These are phyloP conservation scores for Gasterosteus nipponicus DNA, from an alignment of 2,113 vertebrate genomes.

Conservation along the genomic window DNA sequence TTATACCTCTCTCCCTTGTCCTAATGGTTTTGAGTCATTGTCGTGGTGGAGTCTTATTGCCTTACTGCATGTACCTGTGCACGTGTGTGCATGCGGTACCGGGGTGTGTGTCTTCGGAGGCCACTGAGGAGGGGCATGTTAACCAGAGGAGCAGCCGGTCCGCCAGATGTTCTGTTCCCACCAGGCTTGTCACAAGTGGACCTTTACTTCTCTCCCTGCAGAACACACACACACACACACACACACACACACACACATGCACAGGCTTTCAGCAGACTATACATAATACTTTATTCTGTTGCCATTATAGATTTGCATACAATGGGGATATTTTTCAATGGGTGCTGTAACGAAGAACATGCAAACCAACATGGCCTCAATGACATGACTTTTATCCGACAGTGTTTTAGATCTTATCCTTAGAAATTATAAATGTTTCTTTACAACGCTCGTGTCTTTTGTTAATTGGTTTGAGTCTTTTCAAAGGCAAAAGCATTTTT, in stretches of 20 bases:
- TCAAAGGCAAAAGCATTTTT: constrained; percentile 24
- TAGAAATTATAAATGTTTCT: constrained; percentile 14
- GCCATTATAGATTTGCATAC: constrained; percentile 36
- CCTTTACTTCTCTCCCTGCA: constrained; percentile 77
- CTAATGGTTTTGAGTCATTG: constrained; percentile 33
- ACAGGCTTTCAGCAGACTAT: constrained; percentile 32
- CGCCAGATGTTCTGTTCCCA: constrained; percentile 82
- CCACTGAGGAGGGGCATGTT: constrained; percentile 79
- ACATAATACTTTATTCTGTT: constrained; percentile 37
- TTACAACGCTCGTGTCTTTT: constrained; percentile 2
- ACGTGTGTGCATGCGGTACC: constrained; percentile 47
- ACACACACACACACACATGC: constrained; percentile 8
- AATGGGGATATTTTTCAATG: constrained; percentile 43
- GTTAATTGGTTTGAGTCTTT: constrained; percentile 22
- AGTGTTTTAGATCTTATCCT: constrained; percentile 14
- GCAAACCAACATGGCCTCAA: constrained; percentile 36
- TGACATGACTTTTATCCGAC: constrained; percentile 15
- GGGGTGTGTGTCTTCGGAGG: constrained; percentile 60
- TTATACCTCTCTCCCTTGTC: constrained; percentile 36
- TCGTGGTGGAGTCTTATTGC: constrained; percentile 11
- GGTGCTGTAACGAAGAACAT: constrained; percentile 24
- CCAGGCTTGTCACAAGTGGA: constrained; percentile 79
- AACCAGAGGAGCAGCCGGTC: constrained; percentile 83
- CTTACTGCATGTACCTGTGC: constrained; percentile 24
- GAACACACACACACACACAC: constrained; percentile 30